These are phyloP conservation scores for Geopemphigus sp. DNA, from an alignment of 1,140 invertebrate species.

Conservation along the genomic window DNA sequence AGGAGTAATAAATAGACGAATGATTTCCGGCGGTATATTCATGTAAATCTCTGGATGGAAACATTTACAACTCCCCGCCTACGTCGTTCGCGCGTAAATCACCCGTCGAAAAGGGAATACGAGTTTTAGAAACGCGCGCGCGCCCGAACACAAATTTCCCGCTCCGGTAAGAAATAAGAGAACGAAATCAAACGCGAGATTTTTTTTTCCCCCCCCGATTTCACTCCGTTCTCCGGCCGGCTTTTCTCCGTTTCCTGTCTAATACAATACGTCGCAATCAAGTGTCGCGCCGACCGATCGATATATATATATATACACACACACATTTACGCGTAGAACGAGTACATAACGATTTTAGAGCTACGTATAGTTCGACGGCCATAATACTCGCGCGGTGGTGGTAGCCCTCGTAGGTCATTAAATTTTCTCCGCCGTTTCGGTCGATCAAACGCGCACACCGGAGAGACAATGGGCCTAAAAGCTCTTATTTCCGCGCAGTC, in stretches of 20 bases:
- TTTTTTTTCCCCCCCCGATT: not conserved
- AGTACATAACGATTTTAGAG: not conserved
- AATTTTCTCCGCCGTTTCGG: slow-evolving; percentile 13
- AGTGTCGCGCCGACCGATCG: slow-evolving; percentile 5
- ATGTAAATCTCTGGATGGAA: not conserved
- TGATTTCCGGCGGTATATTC: not conserved
- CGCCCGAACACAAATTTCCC: not conserved
- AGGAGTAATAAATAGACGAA: not conserved
- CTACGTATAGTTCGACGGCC: too few species aligned
- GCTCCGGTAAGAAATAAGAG: not conserved
- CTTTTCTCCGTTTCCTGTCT: slow-evolving; percentile 23
- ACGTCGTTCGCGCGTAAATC: not conserved
- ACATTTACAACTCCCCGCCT: not conserved
- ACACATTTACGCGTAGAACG: too few species aligned
- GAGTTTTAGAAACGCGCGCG: not conserved
- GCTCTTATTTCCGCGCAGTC: slow-evolving; percentile 13
- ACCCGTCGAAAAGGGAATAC: not conserved
- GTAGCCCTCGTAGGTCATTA: slow-evolving; percentile 8
- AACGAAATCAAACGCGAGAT: slow-evolving; percentile 9
- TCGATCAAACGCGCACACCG: not conserved
- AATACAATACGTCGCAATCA: slow-evolving; percentile 37
- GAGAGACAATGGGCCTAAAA: slow-evolving; percentile 45
- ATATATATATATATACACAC: not conserved
- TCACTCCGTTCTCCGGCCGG: not conserved
- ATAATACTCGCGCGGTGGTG: not conserved